A percentile compares a stretch with the other conserved stretches of the same genome.
Conservation (phyloP, 2,113 vertebrate genomes). For the Chaenocephalus aceratus region DNA sequence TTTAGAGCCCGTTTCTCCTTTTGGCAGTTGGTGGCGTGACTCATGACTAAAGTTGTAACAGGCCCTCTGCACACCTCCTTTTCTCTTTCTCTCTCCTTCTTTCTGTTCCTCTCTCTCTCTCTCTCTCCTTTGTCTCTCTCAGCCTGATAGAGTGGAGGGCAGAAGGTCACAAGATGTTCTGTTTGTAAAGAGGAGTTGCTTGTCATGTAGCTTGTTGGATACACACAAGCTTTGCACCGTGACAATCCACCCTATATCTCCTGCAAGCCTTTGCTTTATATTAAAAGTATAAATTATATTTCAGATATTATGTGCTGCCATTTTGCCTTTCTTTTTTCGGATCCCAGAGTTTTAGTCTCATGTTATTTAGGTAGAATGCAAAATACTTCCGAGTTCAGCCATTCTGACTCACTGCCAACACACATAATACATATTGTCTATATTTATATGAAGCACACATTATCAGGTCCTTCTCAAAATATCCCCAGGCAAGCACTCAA, state of each 20-base stretch:
- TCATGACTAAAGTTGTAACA: conserved; percentile 59
- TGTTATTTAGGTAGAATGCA: conserved; percentile 17
- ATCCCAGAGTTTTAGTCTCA: neutral
- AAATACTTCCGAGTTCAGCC: neutral
- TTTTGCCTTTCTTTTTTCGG: neutral
- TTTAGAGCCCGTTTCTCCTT: conserved; percentile 65
- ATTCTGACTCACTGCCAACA: conserved; percentile 11
- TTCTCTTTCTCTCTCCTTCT: conserved; percentile 32
- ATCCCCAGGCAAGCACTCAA: conserved; percentile 33
- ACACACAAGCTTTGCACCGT: conserved; percentile 7
- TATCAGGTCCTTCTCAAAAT: conserved; percentile 48
- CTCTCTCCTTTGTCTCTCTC: conserved; percentile 37
- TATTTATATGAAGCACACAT: conserved; percentile 45
- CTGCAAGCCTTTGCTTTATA: neutral
- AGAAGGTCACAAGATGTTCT: conserved; percentile 48
- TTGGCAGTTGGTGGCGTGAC: conserved; percentile 75
- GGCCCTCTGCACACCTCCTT: conserved; percentile 49
- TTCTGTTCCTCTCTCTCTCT: conserved; percentile 8
- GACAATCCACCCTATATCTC: conserved; percentile 21
- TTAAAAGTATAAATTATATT: no score
- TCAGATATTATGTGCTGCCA: neutral
- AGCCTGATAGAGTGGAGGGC: conserved; percentile 8
- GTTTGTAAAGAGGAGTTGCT: conserved; percentile 37
- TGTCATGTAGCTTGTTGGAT: conserved; percentile 35
- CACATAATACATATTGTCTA: conserved; percentile 30